Conservation (phyloP, 2,888 invertebrate genomes). For the Drosophila niveifrons region DNA sequence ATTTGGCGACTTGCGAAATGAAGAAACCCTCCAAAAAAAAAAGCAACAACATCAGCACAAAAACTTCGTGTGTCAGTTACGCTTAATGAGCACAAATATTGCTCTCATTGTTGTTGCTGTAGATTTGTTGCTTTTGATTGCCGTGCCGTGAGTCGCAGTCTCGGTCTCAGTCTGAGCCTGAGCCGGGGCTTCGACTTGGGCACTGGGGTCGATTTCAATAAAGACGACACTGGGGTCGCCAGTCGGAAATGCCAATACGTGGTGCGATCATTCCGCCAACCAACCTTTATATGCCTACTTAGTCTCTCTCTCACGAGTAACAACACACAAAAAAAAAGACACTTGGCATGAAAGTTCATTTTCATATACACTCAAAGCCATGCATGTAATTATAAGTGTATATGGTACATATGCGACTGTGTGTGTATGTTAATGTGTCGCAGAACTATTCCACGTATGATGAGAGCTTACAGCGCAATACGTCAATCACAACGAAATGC, state of each 20-base stretch:
- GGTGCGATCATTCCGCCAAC: slow-evolving; percentile 26
- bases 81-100: slow-evolving; percentile 84
- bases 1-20: slow-evolving; percentile 78
- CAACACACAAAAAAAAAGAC: not conserved
- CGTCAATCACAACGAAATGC: slow-evolving; percentile 8
- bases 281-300: slow-evolving; percentile 30
- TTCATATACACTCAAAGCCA: slow-evolving; percentile 2
- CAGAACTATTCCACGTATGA: slow-evolving; percentile 19
- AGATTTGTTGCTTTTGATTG: slow-evolving; percentile 77
- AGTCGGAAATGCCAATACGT: slow-evolving; percentile 77
- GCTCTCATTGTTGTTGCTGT: slow-evolving; percentile 79
- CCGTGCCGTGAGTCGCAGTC: slow-evolving; percentile 60
- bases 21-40: slow-evolving; percentile 76
- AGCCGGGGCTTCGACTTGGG: slow-evolving; percentile 23
- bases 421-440: slow-evolving; percentile 19
- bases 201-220: slow-evolving; percentile 68
- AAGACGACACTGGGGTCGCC: slow-evolving; percentile 58
- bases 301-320: slow-evolving; percentile 19
- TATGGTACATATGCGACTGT: not conserved
- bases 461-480: slow-evolving; percentile 10
- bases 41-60: slow-evolving; percentile 42
- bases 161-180: slow-evolving; percentile 22
- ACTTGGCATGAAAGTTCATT: slow-evolving; percentile 12
- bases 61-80: slow-evolving; percentile 83
- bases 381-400: slow-evolving; percentile 1